Base-by-base conservation (phyloP, 1,140 invertebrate genomes). In the Brachionus paranguensis region DNA sequence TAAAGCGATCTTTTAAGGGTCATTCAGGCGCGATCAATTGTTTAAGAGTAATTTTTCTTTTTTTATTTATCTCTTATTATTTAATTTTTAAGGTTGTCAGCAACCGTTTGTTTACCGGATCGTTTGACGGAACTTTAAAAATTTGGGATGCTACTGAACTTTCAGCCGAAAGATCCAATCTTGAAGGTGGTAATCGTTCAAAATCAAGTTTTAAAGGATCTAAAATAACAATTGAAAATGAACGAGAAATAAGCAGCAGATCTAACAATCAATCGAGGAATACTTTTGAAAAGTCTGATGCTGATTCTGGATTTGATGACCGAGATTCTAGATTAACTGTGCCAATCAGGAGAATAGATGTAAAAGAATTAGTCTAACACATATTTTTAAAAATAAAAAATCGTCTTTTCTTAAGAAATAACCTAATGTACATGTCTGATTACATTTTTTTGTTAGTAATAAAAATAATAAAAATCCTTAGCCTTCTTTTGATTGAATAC, bases 21-120 rank as follows among this genome's bases (percentile, higher is more conserved):
- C 90, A 91, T 84, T 85, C 86, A 37, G 87, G 86, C 11, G 87
- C 89, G 24, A 86, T 91, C 27, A 90, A 89, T 45, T 87, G 88
- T 33, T 65, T 91, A 17, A 87, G 88, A 85, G 88, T 90, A 85
- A n/a, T 53, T 64, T 68, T 27, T 68, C 8, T 37, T 17, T 60
- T 24, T 41, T 47, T 7, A 37, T 12, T 43, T 45, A 41, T 10
- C 20, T 10, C 12, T 50, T 78, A 60, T 41, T 41, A 8, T 3
- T 60, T 60, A 60, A 64, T 27, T 53, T 29, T 29, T 76, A 4
- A 89, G 88, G 37, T 88, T 8, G 88, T 88, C 12, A 89, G 88
- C 11, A 87, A 87, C 4, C 87, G 87, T 53, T 86, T 90, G 6
- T 91, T 89, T 86, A 90, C 89, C 2, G 89, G 87, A 0, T 89